A percentile compares a stretch with the other conserved stretches of the same genome.
Conservation (phyloP, 2,888 invertebrate species). For the Ophion ellenae region DNA sequence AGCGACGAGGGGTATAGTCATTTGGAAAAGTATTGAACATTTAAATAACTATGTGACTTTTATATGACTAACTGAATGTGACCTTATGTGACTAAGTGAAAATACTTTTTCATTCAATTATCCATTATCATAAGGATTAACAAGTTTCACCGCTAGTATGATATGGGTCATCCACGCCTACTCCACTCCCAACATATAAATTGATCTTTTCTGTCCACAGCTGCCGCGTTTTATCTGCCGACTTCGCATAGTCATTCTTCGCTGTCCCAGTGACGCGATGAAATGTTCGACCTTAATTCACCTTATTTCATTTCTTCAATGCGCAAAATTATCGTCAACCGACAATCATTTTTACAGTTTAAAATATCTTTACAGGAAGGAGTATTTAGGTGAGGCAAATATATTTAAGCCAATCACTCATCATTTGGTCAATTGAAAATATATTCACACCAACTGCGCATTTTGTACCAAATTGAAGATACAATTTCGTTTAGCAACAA, state of each 20-base stretch:
- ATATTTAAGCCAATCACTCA: too few species aligned
- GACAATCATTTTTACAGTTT: neutral
- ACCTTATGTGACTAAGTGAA: neutral
- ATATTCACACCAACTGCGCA: neutral
- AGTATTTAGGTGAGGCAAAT: neutral
- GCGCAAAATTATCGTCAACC: neutral
- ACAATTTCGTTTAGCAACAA: too few species aligned
- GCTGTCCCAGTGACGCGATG: too few species aligned
- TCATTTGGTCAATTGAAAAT: neutral
- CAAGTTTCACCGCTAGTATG: neutral
- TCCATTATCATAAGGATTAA: neutral
- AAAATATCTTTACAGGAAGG: neutral
- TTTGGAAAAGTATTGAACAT: neutral
- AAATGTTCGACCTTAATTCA: neutral
- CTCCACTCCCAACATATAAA: neutral
- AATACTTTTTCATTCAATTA: neutral
- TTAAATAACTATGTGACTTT: neutral
- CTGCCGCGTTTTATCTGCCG: neutral
- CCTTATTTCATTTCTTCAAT: neutral
- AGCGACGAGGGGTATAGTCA: neutral
- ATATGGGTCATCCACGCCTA: neutral
- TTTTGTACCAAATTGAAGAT: too few species aligned
- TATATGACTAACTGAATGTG: neutral
- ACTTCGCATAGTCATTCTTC: neutral
- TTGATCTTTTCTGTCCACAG: neutral